Percentiles rank a stretch among this genome's conserved stretches.
These are phyloP conservation scores for Glareola pratincola DNA, from an alignment of 2,113 vertebrate species.

Conservation along the genomic window DNA sequence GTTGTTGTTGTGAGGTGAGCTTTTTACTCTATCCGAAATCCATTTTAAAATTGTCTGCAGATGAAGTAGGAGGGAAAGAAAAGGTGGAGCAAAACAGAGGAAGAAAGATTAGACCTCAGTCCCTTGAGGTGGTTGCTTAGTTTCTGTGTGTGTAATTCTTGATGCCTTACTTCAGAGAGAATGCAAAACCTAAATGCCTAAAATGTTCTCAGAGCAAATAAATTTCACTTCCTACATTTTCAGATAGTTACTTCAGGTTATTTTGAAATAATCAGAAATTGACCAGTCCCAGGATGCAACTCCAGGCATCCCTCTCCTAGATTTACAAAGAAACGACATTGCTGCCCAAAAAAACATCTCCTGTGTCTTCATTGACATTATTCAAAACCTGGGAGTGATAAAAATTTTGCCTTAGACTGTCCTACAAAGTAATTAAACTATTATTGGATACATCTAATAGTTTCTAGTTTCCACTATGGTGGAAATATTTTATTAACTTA, in stretches of 20 bases:
- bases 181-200: neutral
- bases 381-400: neutral
- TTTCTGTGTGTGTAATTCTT: neutral
- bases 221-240: neutral
- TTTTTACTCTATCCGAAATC: neutral
- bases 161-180: neutral
- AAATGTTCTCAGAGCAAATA: neutral
- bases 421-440: neutral
- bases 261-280: neutral
- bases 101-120: neutral
- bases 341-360: neutral
- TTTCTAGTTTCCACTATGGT: neutral
- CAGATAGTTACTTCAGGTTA: neutral
- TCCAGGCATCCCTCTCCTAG: neutral
- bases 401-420: neutral
- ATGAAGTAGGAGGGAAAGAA: neutral
- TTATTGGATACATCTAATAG: neutral
- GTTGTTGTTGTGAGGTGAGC: fast-evolving
- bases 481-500: neutral
- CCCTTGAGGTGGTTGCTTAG: neutral
- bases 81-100: neutral
- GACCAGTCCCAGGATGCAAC: neutral
- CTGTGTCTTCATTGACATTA: fast-evolving
- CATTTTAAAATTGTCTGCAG: neutral
- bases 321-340: neutral